Base-by-base conservation (phyloP, 2,113 vertebrate species). In the Furnarius figulus region DNA sequence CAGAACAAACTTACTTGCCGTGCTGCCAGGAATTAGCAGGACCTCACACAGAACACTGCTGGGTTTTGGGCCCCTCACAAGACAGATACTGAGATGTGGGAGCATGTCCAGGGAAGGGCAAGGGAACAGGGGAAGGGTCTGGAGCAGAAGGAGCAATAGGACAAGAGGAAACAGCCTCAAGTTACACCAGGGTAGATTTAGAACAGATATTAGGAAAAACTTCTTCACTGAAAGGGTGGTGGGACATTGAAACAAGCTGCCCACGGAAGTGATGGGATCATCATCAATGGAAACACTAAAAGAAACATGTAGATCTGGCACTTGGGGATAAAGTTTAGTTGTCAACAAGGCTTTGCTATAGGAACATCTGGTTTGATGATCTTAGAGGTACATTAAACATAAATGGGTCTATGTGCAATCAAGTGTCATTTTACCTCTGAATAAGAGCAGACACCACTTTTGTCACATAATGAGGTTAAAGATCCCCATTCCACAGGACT, bases 21-120 rank as follows among this genome's bases (percentile, higher is more conserved):
- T 0, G 0, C 14, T 4, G 5, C 8, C 23, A 37, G 18, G 50
- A 40, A 17, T 8, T 9, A 11, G 3, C 19, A 12, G 4, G 23
- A n/a, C 50, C 35, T 19, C 28, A 22, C 18, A 2, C 3, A 15
- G 40, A 16, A 14, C 62, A 30, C 27, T 20, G 18, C 27, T 21
- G 19, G 27, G 28, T 23, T 44, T 44, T 44, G 30, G 40, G 63
- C 9, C 62, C 40, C 62, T 65, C 40, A 30, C 18, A 63, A 21
- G 27, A 31, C 39, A 65, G 39, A 22, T 20, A 44, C 4, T 16
- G 40, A 66, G 40, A 40, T 10, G 40, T 14, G 44, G 30, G 63
- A 33, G 30, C 14, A 23, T 8, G 21, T 33, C 30, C 30, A 66
- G 63, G 22, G 40, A 33, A 44, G 63, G 20, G 63, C 40, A 66